Evolutionary conservation across 2,888 invertebrate genomes (phyloP).

Genomic region (Zonitis immaculata): DNA sequence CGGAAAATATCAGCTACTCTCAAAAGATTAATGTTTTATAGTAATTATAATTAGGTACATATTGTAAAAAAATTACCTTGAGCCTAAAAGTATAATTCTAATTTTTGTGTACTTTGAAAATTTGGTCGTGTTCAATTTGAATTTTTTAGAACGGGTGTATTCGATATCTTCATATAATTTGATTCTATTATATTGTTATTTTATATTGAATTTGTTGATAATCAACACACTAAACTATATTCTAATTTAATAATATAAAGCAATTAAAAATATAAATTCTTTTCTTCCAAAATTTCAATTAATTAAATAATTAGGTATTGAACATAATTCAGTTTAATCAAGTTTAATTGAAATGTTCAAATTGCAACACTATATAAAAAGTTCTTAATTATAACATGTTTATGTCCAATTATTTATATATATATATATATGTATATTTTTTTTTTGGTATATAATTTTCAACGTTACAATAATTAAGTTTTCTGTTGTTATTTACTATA

Average conservation of each 20-base stretch:
- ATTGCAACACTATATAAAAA: neutral
- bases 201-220: neutral
- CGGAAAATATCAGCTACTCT: too few species aligned
- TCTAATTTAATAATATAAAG: neutral
- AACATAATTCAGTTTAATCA: neutral
- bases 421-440: too few species aligned
- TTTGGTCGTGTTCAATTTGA: too few species aligned
- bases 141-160: too few species aligned
- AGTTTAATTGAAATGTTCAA: neutral
- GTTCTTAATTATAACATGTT: neutral
- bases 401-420: neutral
- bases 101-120: too few species aligned
- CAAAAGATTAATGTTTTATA: too few species aligned
- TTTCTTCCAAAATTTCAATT: neutral
- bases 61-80: too few species aligned
- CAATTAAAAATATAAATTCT: neutral
- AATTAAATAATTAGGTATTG: neutral
- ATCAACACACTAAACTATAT: neutral
- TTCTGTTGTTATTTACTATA: neutral
- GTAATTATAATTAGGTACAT: too few species aligned
- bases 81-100: too few species aligned
- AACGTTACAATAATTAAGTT: neutral
- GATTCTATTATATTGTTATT: neutral
- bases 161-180: too few species aligned
- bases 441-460: too few species aligned